phyloP scores from a whole-genome alignment of 2,113 vertebrate species.

The Megaceryle maxima region DNA sequence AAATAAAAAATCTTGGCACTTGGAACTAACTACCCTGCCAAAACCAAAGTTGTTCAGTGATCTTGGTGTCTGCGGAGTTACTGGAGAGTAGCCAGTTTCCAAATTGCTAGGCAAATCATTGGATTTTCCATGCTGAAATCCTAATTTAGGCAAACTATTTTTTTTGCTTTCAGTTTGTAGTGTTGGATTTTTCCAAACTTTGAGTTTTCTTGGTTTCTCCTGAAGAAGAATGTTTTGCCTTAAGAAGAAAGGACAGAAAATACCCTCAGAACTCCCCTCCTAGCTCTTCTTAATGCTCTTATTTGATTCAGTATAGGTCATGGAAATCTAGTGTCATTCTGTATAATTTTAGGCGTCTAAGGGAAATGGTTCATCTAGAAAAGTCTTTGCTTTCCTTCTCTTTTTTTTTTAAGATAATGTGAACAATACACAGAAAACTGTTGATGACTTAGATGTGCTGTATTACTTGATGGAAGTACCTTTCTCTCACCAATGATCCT shows the following conservation, averaged over 20 bases:
- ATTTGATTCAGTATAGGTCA: background rate
- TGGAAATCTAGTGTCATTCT: background rate
- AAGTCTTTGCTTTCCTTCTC: background rate
- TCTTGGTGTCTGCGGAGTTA: background rate
- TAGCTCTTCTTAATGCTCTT: background rate
- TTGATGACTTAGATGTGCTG: background rate
- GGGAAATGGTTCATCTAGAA: background rate
- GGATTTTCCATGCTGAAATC: background rate
- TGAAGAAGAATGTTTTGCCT: background rate
- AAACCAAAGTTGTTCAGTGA: background rate
- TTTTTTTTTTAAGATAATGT: background rate
- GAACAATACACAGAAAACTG: background rate
- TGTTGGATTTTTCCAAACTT: background rate
- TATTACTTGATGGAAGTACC: background rate
- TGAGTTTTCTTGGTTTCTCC: background rate
- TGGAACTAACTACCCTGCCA: background rate
- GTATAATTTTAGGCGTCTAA: background rate
- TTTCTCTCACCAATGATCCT: background rate
- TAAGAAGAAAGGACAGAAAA: background rate
- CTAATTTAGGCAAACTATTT: background rate
- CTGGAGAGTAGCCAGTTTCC: background rate
- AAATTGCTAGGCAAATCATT: background rate
- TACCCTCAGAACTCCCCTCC: accelerated
- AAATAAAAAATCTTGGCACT: background rate
- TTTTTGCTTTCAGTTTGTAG: background rate